Base-by-base conservation (phyloP, 2,888 invertebrate species). In the Ormyrus thymus region DNA sequence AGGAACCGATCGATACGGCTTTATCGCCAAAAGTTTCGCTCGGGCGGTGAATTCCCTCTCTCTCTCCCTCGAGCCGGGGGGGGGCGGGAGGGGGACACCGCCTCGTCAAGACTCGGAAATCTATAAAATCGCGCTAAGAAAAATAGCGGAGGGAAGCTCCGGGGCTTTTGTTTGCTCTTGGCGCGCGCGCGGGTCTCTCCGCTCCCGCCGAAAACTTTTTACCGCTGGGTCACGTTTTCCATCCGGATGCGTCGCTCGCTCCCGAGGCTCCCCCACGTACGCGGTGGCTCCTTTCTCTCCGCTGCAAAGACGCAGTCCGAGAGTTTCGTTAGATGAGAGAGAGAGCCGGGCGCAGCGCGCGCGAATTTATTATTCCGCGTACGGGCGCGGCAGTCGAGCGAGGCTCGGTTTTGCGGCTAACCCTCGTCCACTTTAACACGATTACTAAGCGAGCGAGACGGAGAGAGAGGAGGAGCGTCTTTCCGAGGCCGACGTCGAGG, bases 401-500 rank as follows among this genome's bases (percentile, higher is more conserved):
- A 62, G 55, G 13, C 71, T 62, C 78, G 81, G 76, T 83, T 85
- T 86, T 86, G 85, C 84, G 84, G 85, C 29, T 83, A 86, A 86
- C 86, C 85, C 87, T 87, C 87, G 87, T 88, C 87, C 86, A 87
- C 88, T 89, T 87, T 87, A 87, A 88, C 86, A 85, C 87, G 88
- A 81, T 81, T 81, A 76, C 66, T 15, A 84, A 59, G 58, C 43
- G 59, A 50, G 46, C 74, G 62, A n/a, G 10, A 58, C 64, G 71
- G 51, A 58, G 66, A 68, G 10, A 72, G 53, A 53, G 62, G 46
- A 46, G 45, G 55, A n/a, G 0, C 43, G 61, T 53, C 11, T 70
- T 15, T 48, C 50, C 10, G 10, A 62, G 61, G 65, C 50, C n/a
- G 58, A 29, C 72, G 59, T 48, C 13, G 71, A 73, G 53, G 15